phyloP scores from a whole-genome alignment of 2,797 vertebrate species.

The Gobio occitaniae region DNA sequence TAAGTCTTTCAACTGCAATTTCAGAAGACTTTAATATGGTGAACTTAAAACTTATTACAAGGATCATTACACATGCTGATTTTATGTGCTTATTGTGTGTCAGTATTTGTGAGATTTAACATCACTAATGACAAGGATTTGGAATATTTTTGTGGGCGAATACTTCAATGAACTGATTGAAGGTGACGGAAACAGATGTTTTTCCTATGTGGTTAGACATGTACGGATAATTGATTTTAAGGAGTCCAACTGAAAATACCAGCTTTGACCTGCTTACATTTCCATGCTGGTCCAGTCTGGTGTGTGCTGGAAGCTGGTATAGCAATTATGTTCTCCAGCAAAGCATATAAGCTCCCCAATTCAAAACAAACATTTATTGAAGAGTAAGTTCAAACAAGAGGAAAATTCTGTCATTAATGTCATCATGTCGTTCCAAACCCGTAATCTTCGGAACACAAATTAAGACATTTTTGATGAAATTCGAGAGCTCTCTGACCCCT shows the following conservation, averaged over 20 bases:
- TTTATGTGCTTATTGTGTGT: background rate
- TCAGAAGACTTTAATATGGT: background rate
- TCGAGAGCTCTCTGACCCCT: no score
- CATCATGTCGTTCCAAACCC: no score
- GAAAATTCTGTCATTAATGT: no score
- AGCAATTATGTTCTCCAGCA: background rate
- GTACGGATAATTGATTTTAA: constrained; percentile 12
- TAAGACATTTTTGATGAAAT: no score
- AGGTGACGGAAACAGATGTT: background rate
- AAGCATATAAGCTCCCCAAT: background rate
- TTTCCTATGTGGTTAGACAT: background rate
- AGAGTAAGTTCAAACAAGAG: background rate
- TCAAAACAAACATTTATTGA: constrained; percentile 14
- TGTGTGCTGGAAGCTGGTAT: background rate
- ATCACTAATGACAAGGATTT: background rate
- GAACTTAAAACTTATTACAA: background rate
- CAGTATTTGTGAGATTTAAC: background rate
- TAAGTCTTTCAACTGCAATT: background rate
- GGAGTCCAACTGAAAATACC: background rate
- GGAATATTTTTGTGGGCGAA: constrained; percentile 2
- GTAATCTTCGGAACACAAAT: no score
- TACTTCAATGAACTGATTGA: background rate
- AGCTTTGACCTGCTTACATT: background rate
- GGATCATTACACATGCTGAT: background rate
- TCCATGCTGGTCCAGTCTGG: background rate